Base-by-base conservation (phyloP, 2,888 invertebrate genomes). In the Drosophila anomalata region DNA sequence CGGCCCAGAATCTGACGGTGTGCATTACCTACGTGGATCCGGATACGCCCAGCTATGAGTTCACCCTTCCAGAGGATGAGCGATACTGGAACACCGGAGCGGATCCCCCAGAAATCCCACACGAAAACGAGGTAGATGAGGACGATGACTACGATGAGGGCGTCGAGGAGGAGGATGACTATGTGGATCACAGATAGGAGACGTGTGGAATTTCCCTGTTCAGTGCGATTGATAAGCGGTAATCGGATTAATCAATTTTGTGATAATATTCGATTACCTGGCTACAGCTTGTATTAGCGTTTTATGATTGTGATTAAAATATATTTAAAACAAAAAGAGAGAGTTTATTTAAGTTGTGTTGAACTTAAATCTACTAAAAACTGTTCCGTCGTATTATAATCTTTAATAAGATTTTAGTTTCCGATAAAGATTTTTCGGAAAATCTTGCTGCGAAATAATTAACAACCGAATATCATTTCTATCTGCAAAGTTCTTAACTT, bases 31-130 rank as follows among this genome's bases (percentile, higher is more conserved):
- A 66, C 52, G 74, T 78, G 42, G 77, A 89, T 31, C 54, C 75
- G 2, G 61, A 85, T 8, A 78, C 61, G 4, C 51, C 53, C 0
- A 75, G 78, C 3, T 89, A 87, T 57, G 89, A 85, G 4, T 90
- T 89, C 39, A 54, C 75, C 4, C 66, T 81, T 12, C 80, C 90
- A 0, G 90, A 89, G 59, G 73, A 51, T 4, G 81, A 86, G 12
- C 80, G 87, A 44, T 88, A 83, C 50, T 87, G 84, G 86, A 86
- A 83, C 26, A 83, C 59, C 0, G 87, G 77, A 2, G 72, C 24
- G 5, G 24, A 50, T 0, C 82, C 82, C 0, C 60, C 51, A 0
- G 61, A 78, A 14, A 78, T 83, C 47, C 72, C 87, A 0, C 62
- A 81, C 3, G 82, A 83, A 29, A 70, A 78, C 31, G 70, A 65